phyloP scores from a whole-genome alignment of 2,888 invertebrate species.

The Rhodophaea formosa region DNA sequence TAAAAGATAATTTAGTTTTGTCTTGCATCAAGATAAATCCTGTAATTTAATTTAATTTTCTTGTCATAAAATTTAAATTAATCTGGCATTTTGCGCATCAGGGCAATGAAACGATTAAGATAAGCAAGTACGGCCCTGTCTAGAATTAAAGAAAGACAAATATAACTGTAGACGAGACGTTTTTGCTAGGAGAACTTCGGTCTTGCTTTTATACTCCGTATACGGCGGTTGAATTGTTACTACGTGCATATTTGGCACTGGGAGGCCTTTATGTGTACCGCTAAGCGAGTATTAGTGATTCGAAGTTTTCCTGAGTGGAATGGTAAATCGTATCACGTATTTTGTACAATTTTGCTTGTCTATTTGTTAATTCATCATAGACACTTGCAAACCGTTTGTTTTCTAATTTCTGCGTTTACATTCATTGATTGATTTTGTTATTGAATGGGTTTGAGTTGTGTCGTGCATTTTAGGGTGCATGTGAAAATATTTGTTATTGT shows the following conservation, averaged over 20 bases:
- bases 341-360: conserved; percentile 10
- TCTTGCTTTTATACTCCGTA: conserved; percentile 63
- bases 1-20: conserved; percentile 1
- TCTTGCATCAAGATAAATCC: conserved; percentile 1
- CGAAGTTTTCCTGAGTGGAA: conserved; percentile 56
- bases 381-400: conserved; percentile 3
- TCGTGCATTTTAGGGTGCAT: not conserved
- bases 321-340: conserved; percentile 37
- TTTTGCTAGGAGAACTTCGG: conserved; percentile 44
- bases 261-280: conserved; percentile 66
- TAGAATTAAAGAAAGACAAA: conserved; percentile 41
- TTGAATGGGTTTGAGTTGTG: not conserved
- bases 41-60: conserved; percentile 20
- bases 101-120: conserved; percentile 42
- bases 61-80: conserved; percentile 23
- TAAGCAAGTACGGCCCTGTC: conserved; percentile 37
- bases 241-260: conserved; percentile 74
- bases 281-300: conserved; percentile 70
- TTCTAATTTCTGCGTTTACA: conserved; percentile 1
- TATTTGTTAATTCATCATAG: conserved; percentile 17
- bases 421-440: not conserved
- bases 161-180: conserved; percentile 34
- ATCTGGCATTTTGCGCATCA: conserved; percentile 32
- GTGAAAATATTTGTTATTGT: not conserved
- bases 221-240: conserved; percentile 66